A percentile compares a stretch with the other conserved stretches of the same genome.
Evolutionary conservation across 2,113 vertebrate genomes (phyloP).

Genomic region (Aegithalos caudatus): DNA sequence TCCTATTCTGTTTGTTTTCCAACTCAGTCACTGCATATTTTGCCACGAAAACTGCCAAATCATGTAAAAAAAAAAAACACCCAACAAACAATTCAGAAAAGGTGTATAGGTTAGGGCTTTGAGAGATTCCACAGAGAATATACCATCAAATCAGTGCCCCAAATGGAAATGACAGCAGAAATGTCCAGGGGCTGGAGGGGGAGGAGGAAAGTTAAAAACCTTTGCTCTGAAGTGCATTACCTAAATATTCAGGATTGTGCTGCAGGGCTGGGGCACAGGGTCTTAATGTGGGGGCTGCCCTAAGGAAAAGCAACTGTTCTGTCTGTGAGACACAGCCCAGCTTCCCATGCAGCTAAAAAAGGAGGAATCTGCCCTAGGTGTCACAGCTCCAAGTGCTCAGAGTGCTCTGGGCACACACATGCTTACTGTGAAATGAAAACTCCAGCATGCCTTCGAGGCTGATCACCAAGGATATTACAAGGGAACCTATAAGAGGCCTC

Average conservation of each 20-base stretch:
- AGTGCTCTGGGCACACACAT: neutral
- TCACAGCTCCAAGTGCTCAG: neutral
- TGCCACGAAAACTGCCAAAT: neutral
- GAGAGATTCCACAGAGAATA: neutral
- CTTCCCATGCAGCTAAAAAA: neutral
- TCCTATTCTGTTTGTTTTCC: neutral
- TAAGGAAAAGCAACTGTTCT: neutral
- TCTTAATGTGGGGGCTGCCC: neutral
- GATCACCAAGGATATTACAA: slow-evolving; percentile 5
- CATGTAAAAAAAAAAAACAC: neutral
- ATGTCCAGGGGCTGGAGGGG: neutral
- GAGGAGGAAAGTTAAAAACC: neutral
- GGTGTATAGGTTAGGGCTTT: neutral
- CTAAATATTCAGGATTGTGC: slow-evolving; percentile 9
- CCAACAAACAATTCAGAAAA: neutral
- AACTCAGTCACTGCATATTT: neutral
- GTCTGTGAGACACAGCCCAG: neutral
- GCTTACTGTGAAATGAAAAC: neutral
- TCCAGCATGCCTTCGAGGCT: neutral
- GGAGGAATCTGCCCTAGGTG: neutral
- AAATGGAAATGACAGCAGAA: slow-evolving; percentile 37
- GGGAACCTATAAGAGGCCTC: neutral
- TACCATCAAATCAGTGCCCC: neutral
- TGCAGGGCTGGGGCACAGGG: neutral
- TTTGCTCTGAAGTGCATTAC: neutral